phyloP scores from a whole-genome alignment of 2,113 vertebrate genomes.

The Cnemophilus loriae region DNA sequence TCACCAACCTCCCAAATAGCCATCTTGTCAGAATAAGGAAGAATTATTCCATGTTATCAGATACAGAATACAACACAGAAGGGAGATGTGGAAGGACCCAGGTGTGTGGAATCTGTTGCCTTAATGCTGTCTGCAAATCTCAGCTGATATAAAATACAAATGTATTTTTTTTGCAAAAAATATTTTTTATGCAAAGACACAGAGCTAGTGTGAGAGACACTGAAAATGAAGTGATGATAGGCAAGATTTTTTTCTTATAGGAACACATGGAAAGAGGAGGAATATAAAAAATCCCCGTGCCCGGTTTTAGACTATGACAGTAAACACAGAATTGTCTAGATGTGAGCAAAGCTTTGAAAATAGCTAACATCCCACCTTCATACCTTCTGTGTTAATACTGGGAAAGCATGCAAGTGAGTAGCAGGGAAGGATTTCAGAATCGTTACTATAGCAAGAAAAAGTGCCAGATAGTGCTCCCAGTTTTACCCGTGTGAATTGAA shows the following conservation, averaged over 20 bases:
- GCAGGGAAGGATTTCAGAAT: not conserved
- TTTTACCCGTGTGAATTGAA: not conserved
- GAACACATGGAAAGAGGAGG: not conserved
- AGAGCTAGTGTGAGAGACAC: not conserved
- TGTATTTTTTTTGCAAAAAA: no score
- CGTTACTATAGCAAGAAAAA: not conserved
- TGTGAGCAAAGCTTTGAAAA: not conserved
- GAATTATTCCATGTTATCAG: not conserved
- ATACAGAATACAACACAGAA: not conserved
- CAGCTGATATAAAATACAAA: not conserved
- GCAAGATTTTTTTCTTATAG: not conserved
- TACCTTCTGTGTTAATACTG: not conserved
- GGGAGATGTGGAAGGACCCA: accelerated
- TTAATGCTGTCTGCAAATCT: not conserved
- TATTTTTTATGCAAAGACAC: not conserved
- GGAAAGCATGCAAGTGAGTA: not conserved
- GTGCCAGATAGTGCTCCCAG: not conserved
- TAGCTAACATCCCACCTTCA: not conserved
- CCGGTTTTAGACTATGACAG: not conserved
- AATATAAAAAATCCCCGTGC: not conserved
- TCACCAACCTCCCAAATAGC: not conserved
- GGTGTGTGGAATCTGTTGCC: not conserved
- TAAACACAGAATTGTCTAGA: slow-evolving; percentile 15
- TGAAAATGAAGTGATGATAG: not conserved
- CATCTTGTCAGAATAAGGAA: not conserved